Evolutionary conservation across 2,888 invertebrate genomes (phyloP).

Genomic region (Stenotaenia linearis): DNA sequence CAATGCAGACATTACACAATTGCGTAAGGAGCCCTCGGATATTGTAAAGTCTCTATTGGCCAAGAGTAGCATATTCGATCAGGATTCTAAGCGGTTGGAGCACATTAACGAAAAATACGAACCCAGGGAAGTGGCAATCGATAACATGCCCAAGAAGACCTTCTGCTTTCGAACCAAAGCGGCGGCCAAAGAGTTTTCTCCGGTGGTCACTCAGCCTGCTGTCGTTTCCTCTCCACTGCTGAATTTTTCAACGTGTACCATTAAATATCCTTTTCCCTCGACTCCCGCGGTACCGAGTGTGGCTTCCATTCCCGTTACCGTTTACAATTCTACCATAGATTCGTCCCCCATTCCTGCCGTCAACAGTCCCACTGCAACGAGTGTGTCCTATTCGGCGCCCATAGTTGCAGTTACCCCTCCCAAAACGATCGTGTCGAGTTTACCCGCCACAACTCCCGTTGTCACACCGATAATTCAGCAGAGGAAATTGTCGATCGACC

Average conservation of each 20-base stretch:
- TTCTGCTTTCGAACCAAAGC: constrained; percentile 41
- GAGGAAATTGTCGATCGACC: background rate
- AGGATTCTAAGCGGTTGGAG: constrained; percentile 86
- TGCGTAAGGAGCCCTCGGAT: constrained; percentile 83
- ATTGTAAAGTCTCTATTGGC: constrained; percentile 87
- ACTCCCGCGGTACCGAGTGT: constrained; percentile 26
- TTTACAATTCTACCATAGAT: background rate
- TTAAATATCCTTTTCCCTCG: constrained; percentile 27
- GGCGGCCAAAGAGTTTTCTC: constrained; percentile 41
- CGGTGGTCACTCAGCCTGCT: constrained; percentile 3
- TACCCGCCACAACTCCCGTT: background rate
- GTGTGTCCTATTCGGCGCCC: background rate
- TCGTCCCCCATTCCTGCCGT: constrained; percentile 27
- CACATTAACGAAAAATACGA: constrained; percentile 72
- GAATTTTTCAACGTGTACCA: background rate
- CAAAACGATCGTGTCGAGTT: constrained; percentile 3
- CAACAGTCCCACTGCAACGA: background rate
- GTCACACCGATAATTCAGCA: background rate
- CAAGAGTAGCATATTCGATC: constrained; percentile 90
- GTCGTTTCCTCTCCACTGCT: background rate
- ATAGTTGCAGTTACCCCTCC: background rate
- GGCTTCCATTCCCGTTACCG: constrained; percentile 32
- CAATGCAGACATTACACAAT: constrained; percentile 40
- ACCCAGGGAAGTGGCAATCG: constrained; percentile 37
- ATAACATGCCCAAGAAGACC: constrained; percentile 31